Base-by-base conservation (phyloP, 2,888 invertebrate genomes). In the Nudaria mundana region DNA sequence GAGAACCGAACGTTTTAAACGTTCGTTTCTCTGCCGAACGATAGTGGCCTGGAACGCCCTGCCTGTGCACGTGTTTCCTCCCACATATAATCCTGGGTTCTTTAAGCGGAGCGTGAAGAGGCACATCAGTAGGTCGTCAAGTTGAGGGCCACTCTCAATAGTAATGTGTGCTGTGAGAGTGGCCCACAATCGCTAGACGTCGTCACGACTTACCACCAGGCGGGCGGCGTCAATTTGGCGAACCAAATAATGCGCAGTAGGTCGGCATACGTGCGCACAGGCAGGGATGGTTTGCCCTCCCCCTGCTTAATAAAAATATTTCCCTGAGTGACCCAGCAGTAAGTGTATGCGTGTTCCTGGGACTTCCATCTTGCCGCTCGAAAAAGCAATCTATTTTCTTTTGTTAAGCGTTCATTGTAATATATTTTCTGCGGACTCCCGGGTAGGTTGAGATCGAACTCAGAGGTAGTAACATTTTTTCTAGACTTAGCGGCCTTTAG, bases 401-500 rank as follows among this genome's bases (percentile, higher is more conserved):
- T 43, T 2, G 52, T 49, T 3, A 57, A 45, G 1, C 55, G 26
- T 37, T 58, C 52, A 12, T 54, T 57, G 18, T 38, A 23, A 24
- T 33, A 54, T 0, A 54, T 26, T 3, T 13, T 42, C 7, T 15
- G 5, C 5, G 44, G 18, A 3, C 30, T 22, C 0, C 46, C 48
- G 1, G 22, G 13, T 0, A 47, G 35, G 2, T 34, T 40, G 0
- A 62, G 13, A 10, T 51, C 48, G n/a, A n/a, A n/a, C n/a, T n/a
- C n/a, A 5, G 39, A 13, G 3, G 44, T 41, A 1, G 35, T 45
- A 2, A 59, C 8, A 13, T 50, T 48, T 32, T 38, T 44, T 29
- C 56, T 37, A 3, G 43, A 16, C 41, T 46, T 59, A 0, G 57
- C 41, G 2, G 56, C 54, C 26, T 47, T 53, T 1, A 62, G 8